Evolutionary conservation across 2,797 vertebrate genomes (phyloP).

Genomic region (Oreonectes daqikongensis): DNA sequence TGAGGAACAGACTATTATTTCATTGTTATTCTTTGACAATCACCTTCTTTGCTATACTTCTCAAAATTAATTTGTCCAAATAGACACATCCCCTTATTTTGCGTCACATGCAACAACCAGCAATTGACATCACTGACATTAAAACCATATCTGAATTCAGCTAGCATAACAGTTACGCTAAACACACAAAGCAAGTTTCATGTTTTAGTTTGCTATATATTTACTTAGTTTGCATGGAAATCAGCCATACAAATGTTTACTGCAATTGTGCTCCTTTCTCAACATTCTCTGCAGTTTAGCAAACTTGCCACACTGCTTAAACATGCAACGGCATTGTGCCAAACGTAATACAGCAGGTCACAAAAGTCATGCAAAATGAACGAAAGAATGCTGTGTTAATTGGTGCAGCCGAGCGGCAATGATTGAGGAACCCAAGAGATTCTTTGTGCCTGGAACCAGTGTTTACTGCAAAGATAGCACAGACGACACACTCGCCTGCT

Average conservation of each 20-base stretch:
- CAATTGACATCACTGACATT: too few species aligned
- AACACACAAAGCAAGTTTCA: neutral
- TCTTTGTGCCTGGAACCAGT: slow-evolving; percentile 50
- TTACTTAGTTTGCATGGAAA: neutral
- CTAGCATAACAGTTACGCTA: neutral
- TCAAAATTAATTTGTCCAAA: too few species aligned
- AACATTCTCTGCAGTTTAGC: neutral
- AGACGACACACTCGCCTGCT: slow-evolving; percentile 38
- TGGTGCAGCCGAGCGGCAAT: slow-evolving; percentile 45
- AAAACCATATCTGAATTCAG: neutral
- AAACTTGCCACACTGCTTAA: neutral
- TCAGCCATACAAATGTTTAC: too few species aligned
- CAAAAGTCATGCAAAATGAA: slow-evolving; percentile 31
- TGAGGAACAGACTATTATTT: too few species aligned
- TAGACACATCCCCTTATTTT: too few species aligned
- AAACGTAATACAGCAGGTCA: neutral
- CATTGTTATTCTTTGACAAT: too few species aligned
- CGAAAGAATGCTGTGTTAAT: slow-evolving; percentile 44
- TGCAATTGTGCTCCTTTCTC: neutral
- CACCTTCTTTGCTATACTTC: too few species aligned
- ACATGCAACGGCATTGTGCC: neutral
- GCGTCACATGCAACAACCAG: too few species aligned
- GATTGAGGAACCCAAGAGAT: slow-evolving; percentile 47
- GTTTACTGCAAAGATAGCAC: slow-evolving; percentile 51
- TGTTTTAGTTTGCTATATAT: neutral